A percentile compares a stretch with the other conserved stretches of the same genome.
phyloP scores from a whole-genome alignment of 2,797 vertebrate genomes.

The Danio tinwini region DNA sequence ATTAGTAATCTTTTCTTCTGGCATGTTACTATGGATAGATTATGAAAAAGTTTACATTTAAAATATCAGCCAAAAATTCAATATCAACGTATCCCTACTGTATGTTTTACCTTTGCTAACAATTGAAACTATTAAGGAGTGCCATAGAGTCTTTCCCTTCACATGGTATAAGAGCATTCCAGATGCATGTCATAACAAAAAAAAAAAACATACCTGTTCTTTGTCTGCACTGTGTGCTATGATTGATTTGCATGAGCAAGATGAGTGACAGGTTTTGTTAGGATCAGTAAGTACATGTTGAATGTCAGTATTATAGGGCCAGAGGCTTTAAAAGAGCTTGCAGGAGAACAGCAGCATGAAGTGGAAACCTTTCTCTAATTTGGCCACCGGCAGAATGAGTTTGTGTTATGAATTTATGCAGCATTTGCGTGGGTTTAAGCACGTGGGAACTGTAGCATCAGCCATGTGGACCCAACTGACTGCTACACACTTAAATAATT shows the following conservation, averaged over 20 bases:
- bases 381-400: slow-evolving; percentile 3
- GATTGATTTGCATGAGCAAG: slow-evolving; percentile 1
- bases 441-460: slow-evolving; percentile 23
- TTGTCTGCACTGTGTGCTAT: slow-evolving; percentile 7
- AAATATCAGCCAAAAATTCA: neutral
- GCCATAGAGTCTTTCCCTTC: neutral
- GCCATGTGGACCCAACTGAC: neutral
- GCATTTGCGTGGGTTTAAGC: neutral
- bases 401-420: slow-evolving; percentile 8
- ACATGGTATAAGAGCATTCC: neutral
- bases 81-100: too few relatives aligned
- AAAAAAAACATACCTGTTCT: slow-evolving; percentile 4
- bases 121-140: neutral
- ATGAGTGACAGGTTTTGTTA: neutral
- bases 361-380: slow-evolving; percentile 11
- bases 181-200: slow-evolving; percentile 2
- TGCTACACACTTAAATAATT: slow-evolving; percentile 24
- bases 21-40: too few relatives aligned
- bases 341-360: neutral
- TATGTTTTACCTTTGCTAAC: too few relatives aligned
- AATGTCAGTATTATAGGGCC: slow-evolving; percentile 5
- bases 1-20: neutral
- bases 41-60: neutral
- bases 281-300: neutral
- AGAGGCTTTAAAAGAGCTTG: neutral